Evolutionary conservation across 2,113 vertebrate genomes (phyloP).

Genomic region (Paraplagusia blochii): DNA sequence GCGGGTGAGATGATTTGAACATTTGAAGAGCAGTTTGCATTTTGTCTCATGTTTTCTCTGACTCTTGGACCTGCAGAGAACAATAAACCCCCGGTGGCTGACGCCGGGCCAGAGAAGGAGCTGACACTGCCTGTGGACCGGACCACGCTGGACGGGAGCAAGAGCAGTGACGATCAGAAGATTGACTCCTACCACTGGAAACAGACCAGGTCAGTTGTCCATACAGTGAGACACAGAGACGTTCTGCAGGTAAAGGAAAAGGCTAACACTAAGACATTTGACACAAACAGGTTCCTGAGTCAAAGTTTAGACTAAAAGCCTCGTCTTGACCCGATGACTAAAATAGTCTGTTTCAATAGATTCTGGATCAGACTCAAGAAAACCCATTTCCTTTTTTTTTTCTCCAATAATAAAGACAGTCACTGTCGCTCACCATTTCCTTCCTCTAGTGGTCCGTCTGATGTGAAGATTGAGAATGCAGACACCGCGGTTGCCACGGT

Average conservation of each 20-base stretch:
- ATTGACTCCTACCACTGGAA: slow-evolving; percentile 89
- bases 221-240: not conserved
- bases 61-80: slow-evolving; percentile 79
- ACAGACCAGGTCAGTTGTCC: slow-evolving; percentile 81
- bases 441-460: slow-evolving; percentile 82
- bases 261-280: no score
- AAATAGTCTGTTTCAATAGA: no score
- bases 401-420: not conserved
- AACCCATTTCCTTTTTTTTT: no score
- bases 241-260: no score
- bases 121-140: slow-evolving; percentile 91
- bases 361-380: no score
- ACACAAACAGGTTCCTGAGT: no score
- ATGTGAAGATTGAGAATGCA: slow-evolving; percentile 90
- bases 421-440: not conserved
- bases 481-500: slow-evolving; percentile 86
- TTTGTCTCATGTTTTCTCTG: not conserved
- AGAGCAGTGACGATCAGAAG: slow-evolving; percentile 93
- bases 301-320: no score
- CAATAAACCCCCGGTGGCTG: slow-evolving; percentile 91
- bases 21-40: no score
- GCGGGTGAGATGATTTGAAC: no score
- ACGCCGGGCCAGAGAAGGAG: slow-evolving; percentile 96
- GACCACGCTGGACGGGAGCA: slow-evolving; percentile 92
- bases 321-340: no score